phyloP scores from a whole-genome alignment of 1,140 invertebrate species.

The Pogonomyrmex californicus region DNA sequence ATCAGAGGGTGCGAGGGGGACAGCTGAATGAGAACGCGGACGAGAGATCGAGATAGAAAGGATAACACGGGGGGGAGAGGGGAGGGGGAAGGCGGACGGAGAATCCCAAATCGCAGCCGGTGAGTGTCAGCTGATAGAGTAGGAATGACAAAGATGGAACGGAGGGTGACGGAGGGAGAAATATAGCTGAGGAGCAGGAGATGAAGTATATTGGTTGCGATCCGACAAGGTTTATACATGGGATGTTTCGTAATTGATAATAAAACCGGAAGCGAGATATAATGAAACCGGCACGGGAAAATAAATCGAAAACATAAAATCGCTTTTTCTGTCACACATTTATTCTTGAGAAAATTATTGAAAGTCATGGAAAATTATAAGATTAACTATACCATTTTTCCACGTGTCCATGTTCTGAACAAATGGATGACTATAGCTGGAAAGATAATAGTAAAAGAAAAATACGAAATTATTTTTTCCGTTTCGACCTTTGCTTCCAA shows the following conservation, averaged over 20 bases:
- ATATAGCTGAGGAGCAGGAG: slow-evolving; percentile 38
- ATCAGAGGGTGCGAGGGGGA: slow-evolving; percentile 80
- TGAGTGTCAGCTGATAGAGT: slow-evolving; percentile 71
- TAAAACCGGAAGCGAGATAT: not conserved
- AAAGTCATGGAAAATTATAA: too few species aligned
- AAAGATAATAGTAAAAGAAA: too few species aligned
- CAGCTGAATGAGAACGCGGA: slow-evolving; percentile 62
- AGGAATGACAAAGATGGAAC: slow-evolving; percentile 69
- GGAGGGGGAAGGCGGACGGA: not conserved
- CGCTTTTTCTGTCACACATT: not conserved
- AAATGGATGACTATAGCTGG: too few species aligned
- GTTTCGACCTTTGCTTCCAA: not conserved
- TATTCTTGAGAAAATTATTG: too few species aligned
- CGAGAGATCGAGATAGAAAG: slow-evolving; percentile 66
- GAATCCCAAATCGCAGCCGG: slow-evolving; percentile 62
- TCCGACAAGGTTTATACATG: not conserved
- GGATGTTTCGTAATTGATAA: not conserved
- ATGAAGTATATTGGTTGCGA: slow-evolving; percentile 48
- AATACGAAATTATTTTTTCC: not conserved
- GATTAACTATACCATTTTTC: too few species aligned
- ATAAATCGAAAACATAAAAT: not conserved
- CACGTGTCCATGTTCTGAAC: too few species aligned
- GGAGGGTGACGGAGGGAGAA: slow-evolving; percentile 1
- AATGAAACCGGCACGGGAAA: not conserved
- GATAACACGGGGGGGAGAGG: slow-evolving; percentile 59